A percentile compares a stretch with the other conserved stretches of the same genome.
Evolutionary conservation across 2,888 invertebrate species (phyloP).

Genomic region (Siphonodentalium dalli): DNA sequence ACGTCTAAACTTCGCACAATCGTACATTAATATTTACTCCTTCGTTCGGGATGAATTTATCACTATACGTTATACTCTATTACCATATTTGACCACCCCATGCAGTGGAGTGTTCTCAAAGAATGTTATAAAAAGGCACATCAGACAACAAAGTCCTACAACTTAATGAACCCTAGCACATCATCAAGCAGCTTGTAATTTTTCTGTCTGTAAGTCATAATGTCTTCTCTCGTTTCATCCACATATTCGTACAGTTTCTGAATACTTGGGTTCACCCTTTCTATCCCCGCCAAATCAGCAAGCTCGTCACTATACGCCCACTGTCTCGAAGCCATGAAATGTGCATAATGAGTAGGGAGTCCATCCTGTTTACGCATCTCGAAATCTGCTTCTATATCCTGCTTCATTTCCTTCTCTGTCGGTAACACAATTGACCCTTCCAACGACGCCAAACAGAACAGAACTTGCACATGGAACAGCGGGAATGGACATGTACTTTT

Average conservation of each 20-base stretch:
- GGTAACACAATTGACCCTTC: slow-evolving; percentile 74
- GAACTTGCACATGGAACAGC: slow-evolving; percentile 73
- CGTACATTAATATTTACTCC: no score
- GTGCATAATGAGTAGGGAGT: slow-evolving; percentile 77
- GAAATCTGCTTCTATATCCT: slow-evolving; percentile 73
- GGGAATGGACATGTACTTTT: slow-evolving; percentile 83
- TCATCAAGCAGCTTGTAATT: no score
- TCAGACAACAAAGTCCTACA: no score
- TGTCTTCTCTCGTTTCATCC: no score
- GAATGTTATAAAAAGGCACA: no score
- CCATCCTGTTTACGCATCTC: slow-evolving; percentile 71
- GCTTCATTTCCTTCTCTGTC: slow-evolving; percentile 72
- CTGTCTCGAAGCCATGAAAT: slow-evolving; percentile 81
- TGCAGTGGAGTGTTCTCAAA: no score
- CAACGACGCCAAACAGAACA: slow-evolving; percentile 69
- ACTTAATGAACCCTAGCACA: no score
- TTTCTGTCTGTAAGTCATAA: no score
- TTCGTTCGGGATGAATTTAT: no score
- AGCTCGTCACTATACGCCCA: slow-evolving; percentile 75
- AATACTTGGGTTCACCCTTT: slow-evolving; percentile 75
- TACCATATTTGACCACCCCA: no score
- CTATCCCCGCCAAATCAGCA: slow-evolving; percentile 72
- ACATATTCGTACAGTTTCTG: slow-evolving; percentile 68
- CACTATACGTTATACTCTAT: no score
- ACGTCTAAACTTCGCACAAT: no score